Evolutionary conservation across 2,113 vertebrate species (phyloP).

Genomic region (Cettia cetti): DNA sequence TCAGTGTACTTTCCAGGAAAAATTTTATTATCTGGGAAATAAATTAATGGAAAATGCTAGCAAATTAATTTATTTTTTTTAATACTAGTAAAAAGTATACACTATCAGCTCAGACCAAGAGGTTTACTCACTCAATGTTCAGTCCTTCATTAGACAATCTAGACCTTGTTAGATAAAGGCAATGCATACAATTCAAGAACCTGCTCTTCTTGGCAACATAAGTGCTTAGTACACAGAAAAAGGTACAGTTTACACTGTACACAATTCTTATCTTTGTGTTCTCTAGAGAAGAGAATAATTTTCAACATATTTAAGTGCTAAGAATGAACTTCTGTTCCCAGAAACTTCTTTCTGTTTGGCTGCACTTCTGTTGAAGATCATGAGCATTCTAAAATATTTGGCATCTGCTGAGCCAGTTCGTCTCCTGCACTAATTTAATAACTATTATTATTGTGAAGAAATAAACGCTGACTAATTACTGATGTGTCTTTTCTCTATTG

Average conservation of each 20-base stretch:
- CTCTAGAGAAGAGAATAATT: not conserved
- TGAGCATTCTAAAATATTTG: not conserved
- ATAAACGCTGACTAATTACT: not conserved
- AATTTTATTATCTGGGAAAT: not conserved
- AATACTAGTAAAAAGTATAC: not conserved
- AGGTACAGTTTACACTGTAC: not conserved
- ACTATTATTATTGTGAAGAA: not conserved
- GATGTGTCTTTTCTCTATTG: not conserved
- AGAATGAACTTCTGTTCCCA: not conserved
- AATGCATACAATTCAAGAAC: not conserved
- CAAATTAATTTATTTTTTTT: not conserved
- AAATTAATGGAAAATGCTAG: not conserved
- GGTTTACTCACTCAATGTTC: not conserved
- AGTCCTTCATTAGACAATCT: not conserved
- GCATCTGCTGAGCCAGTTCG: not conserved
- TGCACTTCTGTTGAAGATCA: not conserved
- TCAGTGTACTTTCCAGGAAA: not conserved
- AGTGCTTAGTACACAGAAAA: not conserved
- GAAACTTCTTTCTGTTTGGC: not conserved
- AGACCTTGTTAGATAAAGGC: not conserved
- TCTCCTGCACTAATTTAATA: not conserved
- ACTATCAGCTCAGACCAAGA: not conserved
- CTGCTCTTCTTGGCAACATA: not conserved
- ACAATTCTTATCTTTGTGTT: not conserved
- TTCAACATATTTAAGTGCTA: not conserved